Evolutionary conservation across 2,888 invertebrate genomes (phyloP).

Genomic region (Zhengitettix transpicula): DNA sequence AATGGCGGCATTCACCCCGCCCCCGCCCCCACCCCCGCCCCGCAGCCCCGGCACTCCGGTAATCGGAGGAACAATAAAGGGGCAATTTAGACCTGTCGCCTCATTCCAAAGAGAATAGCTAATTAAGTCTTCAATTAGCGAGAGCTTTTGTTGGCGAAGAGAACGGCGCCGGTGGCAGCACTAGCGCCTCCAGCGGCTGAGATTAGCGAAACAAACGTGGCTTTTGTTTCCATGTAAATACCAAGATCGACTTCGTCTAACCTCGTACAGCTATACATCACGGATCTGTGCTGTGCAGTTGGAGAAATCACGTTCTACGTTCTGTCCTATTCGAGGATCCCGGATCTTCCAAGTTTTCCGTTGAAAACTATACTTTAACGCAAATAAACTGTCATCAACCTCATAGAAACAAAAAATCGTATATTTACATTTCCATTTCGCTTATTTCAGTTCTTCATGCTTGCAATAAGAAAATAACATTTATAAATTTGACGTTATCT

Average conservation of each 20-base stretch:
- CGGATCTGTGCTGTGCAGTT: too few relatives aligned
- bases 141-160: conserved; percentile 7
- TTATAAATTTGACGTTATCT: too few relatives aligned
- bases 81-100: conserved; percentile 11
- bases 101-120: conserved; percentile 10
- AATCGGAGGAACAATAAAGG: conserved; percentile 13
- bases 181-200: neutral
- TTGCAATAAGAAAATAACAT: too few relatives aligned
- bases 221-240: conserved; percentile 3
- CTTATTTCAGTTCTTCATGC: too few relatives aligned
- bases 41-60: neutral
- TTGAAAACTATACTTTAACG: too few relatives aligned
- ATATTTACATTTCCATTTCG: too few relatives aligned
- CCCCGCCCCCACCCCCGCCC: neutral
- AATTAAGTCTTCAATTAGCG: conserved; percentile 15
- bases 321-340: too few relatives aligned
- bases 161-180: neutral
- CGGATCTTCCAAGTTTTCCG: too few relatives aligned
- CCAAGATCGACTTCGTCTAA: neutral
- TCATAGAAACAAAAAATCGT: too few relatives aligned
- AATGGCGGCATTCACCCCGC: neutral
- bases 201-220: conserved; percentile 7
- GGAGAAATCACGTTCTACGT: too few relatives aligned
- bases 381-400: too few relatives aligned
- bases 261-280: too few relatives aligned